Evolutionary conservation across 2,888 invertebrate species (phyloP).

Genomic region (Stenurella melanura): DNA sequence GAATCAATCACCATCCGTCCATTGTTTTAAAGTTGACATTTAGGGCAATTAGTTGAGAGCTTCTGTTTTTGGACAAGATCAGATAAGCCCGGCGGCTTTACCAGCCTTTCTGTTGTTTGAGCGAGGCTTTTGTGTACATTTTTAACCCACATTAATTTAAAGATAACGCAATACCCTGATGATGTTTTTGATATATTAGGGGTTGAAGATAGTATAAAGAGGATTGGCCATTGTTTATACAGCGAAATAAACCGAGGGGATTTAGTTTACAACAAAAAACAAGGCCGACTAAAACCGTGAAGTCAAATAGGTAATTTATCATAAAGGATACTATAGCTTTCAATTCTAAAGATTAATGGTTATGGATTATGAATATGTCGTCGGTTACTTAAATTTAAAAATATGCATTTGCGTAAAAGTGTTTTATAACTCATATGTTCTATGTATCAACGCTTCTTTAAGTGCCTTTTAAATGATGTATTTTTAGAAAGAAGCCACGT

Average conservation of each 20-base stretch:
- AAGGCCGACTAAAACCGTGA: constrained; percentile 30
- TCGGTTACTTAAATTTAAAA: constrained; percentile 35
- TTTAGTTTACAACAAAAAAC: constrained; percentile 22
- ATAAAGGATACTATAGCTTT: constrained; percentile 40
- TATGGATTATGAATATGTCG: constrained; percentile 42
- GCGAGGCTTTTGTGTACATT: constrained; percentile 22
- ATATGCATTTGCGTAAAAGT: constrained; percentile 31
- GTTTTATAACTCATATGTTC: constrained; percentile 18
- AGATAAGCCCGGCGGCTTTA: constrained; percentile 55
- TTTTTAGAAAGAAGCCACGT: constrained; percentile 16
- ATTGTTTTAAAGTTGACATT: constrained; percentile 53
- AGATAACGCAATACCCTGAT: constrained; percentile 26
- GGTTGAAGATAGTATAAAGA: constrained; percentile 10
- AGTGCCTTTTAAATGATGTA: constrained; percentile 41
- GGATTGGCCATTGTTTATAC: constrained; percentile 23
- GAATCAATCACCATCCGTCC: constrained; percentile 61
- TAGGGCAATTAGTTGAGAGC: constrained; percentile 64
- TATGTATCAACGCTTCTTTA: constrained; percentile 34
- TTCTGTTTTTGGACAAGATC: constrained; percentile 64
- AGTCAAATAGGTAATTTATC: constrained; percentile 45
- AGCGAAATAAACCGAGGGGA: not conserved
- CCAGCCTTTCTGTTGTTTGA: constrained; percentile 32
- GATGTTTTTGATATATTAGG: not conserved
- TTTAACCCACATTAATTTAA: constrained; percentile 33
- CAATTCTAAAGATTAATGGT: constrained; percentile 44